Conservation (phyloP, 2,113 vertebrate genomes). For the Zootoca vivipara region DNA sequence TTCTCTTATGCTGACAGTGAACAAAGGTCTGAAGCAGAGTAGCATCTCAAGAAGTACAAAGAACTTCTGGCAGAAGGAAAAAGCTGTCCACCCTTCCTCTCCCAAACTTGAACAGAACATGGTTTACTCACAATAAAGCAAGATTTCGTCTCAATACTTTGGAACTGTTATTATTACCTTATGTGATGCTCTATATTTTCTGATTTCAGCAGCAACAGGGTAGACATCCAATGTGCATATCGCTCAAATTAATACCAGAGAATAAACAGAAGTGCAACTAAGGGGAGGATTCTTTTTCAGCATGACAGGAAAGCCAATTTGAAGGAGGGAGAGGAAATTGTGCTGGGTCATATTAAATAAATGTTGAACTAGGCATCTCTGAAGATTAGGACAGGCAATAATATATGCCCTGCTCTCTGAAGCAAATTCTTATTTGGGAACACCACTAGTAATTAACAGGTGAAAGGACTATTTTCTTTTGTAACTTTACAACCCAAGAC, state of each 20-base stretch:
- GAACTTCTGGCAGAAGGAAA: background rate
- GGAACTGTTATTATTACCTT: constrained; percentile 38
- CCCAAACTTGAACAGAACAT: constrained; percentile 5
- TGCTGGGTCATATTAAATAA: constrained; percentile 16
- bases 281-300: constrained; percentile 69
- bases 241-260: constrained; percentile 62
- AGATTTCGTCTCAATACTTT: constrained; percentile 50
- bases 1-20: background rate
- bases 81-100: background rate
- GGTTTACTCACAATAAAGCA: constrained; percentile 71
- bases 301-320: constrained; percentile 60
- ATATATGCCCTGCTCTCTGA: background rate
- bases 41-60: background rate
- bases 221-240: constrained; percentile 46
- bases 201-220: constrained; percentile 53
- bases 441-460: background rate
- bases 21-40: background rate
- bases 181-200: constrained; percentile 36
- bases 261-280: constrained; percentile 52
- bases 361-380: constrained; percentile 2
- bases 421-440: background rate
- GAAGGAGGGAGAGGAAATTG: constrained; percentile 39
- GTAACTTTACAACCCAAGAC: background rate
- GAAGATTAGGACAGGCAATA: background rate
- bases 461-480: background rate